phyloP scores from a whole-genome alignment of 2,888 invertebrate species.

The Furcula furcula region DNA sequence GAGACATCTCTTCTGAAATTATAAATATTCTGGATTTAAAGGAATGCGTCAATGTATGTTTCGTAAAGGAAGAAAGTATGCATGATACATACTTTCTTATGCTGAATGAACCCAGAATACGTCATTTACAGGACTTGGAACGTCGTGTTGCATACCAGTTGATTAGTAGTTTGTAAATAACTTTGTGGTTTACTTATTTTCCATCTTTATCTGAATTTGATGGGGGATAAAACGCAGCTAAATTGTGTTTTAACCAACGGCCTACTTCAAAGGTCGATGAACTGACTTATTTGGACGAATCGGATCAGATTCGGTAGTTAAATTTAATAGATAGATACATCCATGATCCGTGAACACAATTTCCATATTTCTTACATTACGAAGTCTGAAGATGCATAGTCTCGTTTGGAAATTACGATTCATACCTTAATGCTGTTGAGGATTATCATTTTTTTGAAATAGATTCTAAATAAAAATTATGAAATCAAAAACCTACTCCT shows the following conservation, averaged over 20 bases:
- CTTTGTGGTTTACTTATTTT: conserved; percentile 3
- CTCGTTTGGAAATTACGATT: no score
- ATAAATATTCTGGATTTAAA: conserved; percentile 2
- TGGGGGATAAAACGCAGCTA: conserved; percentile 10
- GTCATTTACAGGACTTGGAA: conserved; percentile 3
- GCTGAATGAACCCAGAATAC: conserved; percentile 11
- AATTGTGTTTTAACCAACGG: conserved; percentile 12
- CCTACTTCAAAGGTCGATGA: conserved; percentile 25
- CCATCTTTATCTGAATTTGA: conserved; percentile 4
- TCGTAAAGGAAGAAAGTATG: conserved; percentile 13
- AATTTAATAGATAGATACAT: conserved; percentile 20
- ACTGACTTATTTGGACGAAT: conserved; percentile 17
- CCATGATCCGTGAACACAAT: conserved; percentile 20
- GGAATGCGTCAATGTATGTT: neutral
- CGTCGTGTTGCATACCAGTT: conserved; percentile 1
- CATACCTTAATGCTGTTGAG: no score
- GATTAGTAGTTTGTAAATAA: conserved; percentile 10
- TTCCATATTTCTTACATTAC: conserved; percentile 7
- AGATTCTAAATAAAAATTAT: no score
- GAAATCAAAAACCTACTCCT: no score
- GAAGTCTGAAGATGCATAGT: no score
- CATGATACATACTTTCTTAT: conserved; percentile 10
- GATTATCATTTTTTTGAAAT: no score
- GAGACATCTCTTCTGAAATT: no score
- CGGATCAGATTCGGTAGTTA: conserved; percentile 27